A percentile compares a stretch with the other conserved stretches of the same genome.
These are phyloP conservation scores for Terrapene triunguis DNA, from an alignment of 2,113 vertebrate species.

Conservation along the genomic window DNA sequence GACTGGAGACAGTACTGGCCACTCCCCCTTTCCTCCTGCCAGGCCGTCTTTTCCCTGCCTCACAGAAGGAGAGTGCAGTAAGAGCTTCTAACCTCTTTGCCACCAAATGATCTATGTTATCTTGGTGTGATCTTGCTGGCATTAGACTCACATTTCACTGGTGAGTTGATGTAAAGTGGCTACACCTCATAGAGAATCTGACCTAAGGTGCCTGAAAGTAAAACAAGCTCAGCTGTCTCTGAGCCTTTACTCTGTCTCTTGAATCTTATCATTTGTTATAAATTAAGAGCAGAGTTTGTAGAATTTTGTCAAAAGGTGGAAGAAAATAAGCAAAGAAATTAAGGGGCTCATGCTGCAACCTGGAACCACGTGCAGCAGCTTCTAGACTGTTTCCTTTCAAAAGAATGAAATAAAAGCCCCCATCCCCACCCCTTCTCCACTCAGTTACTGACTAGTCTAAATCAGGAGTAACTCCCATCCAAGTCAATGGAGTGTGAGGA, in stretches of 20 bases:
- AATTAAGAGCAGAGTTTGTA: neutral
- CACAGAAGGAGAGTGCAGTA: neutral
- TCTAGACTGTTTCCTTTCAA: neutral
- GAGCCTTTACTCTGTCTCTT: neutral
- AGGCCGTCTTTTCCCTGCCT: neutral
- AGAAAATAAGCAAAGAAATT: neutral
- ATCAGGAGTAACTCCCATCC: neutral
- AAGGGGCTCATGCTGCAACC: neutral
- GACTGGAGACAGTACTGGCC: neutral
- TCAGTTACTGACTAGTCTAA: neutral
- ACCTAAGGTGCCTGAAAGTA: neutral
- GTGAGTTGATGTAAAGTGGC: neutral
- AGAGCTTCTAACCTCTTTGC: neutral
- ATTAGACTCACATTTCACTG: neutral
- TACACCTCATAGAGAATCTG: neutral
- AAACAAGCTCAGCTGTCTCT: neutral
- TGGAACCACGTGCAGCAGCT: neutral
- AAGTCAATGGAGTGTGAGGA: neutral
- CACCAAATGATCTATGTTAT: rapidly evolving
- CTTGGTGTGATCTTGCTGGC: neutral
- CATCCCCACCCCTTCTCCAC: neutral
- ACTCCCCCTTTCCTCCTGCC: neutral
- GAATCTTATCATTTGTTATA: neutral
- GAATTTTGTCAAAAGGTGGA: neutral
- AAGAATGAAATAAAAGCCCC: neutral